Percentiles rank a stretch among this genome's conserved stretches.
Conservation (phyloP, 37 sponge, comb jelly and placozoan species). For the Beroe forskalii region DNA sequence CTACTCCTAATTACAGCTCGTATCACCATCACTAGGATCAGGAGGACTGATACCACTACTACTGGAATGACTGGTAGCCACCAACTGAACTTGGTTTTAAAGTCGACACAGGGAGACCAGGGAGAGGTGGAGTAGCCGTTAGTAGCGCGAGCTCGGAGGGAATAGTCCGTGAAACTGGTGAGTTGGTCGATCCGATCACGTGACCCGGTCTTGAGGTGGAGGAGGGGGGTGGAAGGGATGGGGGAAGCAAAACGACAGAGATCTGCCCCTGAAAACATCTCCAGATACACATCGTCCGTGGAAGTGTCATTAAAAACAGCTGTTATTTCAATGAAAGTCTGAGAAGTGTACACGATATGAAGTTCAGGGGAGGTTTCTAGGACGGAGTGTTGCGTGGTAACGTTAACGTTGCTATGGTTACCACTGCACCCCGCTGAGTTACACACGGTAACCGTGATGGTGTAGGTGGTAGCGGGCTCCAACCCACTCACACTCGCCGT, state of each 20-base stretch:
- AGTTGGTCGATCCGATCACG: neutral
- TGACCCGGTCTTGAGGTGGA: neutral
- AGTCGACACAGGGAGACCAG: conserved; percentile 2
- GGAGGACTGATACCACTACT: neutral
- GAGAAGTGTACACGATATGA: neutral
- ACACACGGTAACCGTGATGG: neutral
- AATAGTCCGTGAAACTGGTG: neutral
- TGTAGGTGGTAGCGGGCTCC: neutral
- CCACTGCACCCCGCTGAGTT: conserved; percentile 46
- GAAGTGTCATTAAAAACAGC: neutral
- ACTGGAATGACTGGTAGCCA: neutral
- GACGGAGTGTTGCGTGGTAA: neutral
- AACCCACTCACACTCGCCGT: neutral
- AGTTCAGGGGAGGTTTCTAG: neutral
- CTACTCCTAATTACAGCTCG: neutral
- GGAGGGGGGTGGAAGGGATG: neutral
- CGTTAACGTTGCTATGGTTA: neutral
- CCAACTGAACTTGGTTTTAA: conserved; percentile 7
- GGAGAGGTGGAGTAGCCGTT: conserved; percentile 64
- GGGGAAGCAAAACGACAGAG: neutral
- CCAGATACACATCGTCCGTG: neutral
- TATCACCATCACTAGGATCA: neutral
- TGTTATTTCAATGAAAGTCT: neutral
- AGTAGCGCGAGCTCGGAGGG: neutral
- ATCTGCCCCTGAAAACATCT: neutral